phyloP scores from a whole-genome alignment of 2,888 invertebrate species.

The Pyrocoelia pectoralis region DNA sequence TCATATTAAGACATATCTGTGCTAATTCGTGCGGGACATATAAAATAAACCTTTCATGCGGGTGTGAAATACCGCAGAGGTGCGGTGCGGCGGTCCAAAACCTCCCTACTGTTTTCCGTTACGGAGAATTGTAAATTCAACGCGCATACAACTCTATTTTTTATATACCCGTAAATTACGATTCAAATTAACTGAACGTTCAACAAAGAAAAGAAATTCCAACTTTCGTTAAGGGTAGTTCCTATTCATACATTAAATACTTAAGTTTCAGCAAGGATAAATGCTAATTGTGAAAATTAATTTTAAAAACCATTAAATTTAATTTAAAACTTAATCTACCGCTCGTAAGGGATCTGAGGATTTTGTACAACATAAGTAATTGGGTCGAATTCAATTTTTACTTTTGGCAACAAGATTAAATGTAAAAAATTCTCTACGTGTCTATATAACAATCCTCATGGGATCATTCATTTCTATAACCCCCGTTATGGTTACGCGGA shows the following conservation, averaged over 20 bases:
- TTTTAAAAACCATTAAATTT: slow-evolving; percentile 1
- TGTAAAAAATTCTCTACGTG: slow-evolving; percentile 33
- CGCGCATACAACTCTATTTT: background rate
- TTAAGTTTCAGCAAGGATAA: background rate
- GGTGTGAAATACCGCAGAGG: background rate
- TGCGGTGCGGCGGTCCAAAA: background rate
- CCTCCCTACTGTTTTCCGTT: background rate
- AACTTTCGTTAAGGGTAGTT: background rate
- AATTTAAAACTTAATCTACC: background rate
- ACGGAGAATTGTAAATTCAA: background rate
- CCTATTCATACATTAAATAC: background rate
- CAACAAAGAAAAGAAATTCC: too few relatives aligned
- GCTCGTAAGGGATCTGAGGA: background rate
- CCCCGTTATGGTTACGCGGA: slow-evolving; percentile 21
- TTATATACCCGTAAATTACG: background rate
- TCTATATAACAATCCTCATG: slow-evolving; percentile 33
- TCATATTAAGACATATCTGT: background rate
- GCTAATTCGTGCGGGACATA: background rate
- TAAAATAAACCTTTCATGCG: background rate
- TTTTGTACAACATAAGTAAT: slow-evolving; percentile 1
- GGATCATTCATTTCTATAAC: slow-evolving; percentile 31
- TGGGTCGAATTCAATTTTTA: background rate
- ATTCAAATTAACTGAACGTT: background rate
- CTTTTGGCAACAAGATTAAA: slow-evolving; percentile 16
- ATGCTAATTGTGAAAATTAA: background rate